Evolutionary conservation across 92 coral and sea anemone genomes (phyloP).

Genomic region (Plumapathes pennacea): DNA sequence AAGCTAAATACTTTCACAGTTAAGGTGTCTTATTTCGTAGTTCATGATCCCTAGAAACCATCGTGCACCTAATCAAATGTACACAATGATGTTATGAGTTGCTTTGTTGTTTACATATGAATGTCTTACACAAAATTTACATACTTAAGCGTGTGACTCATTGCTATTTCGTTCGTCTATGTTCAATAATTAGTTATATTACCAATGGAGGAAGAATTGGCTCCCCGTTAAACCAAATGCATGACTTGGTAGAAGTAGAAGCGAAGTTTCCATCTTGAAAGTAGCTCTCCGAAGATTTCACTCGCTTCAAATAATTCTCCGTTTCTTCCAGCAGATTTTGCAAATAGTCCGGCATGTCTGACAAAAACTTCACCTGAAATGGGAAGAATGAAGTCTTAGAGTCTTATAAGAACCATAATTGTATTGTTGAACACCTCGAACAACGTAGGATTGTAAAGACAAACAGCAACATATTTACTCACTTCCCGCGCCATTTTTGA

Average conservation of each 20-base stretch:
- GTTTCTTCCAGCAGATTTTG: conserved; percentile 55
- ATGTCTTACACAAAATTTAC: no score
- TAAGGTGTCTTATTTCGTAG: no score
- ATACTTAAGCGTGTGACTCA: no score
- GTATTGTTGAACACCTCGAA: not conserved
- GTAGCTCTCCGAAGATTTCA: not conserved
- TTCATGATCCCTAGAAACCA: no score
- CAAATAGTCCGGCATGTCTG: conserved; percentile 63
- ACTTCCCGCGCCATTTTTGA: conserved; percentile 91
- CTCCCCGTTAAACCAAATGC: conserved; percentile 32
- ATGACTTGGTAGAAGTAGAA: conserved; percentile 8
- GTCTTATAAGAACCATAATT: not conserved
- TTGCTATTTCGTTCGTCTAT: no score
- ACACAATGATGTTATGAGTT: no score
- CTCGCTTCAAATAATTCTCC: conserved; percentile 13
- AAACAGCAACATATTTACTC: not conserved
- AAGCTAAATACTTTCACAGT: no score
- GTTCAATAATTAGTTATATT: no score
- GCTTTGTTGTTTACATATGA: no score
- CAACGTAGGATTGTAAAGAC: not conserved
- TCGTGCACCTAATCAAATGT: no score
- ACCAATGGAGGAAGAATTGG: conserved; percentile 76
- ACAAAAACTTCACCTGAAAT: conserved; percentile 17
- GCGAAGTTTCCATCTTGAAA: conserved; percentile 17
- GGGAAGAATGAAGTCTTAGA: not conserved